Conservation (phyloP, 2,888 invertebrate genomes). For the Punctoribates punctum region DNA sequence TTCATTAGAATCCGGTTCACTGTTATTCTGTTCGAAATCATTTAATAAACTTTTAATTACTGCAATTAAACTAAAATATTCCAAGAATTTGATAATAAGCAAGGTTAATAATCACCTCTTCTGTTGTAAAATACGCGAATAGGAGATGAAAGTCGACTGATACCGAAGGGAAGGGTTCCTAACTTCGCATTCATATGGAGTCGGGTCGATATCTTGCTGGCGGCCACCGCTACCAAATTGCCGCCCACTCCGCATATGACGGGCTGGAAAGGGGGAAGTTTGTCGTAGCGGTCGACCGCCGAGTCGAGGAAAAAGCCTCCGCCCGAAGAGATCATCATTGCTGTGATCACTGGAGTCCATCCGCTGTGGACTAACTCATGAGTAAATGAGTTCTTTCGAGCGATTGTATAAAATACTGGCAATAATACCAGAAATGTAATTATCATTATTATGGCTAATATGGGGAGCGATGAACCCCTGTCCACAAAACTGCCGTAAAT, state of each 20-base stretch:
- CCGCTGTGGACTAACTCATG: conserved; percentile 69
- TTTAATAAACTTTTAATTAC: background rate
- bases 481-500: conserved; percentile 2
- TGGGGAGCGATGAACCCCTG: too few species aligned
- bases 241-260: conserved; percentile 87
- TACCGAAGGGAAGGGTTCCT: conserved; percentile 39
- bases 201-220: conserved; percentile 77
- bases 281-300: conserved; percentile 74
- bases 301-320: conserved; percentile 83
- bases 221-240: conserved; percentile 86
- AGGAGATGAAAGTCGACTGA: background rate
- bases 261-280: conserved; percentile 85
- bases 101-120: background rate
- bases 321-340: conserved; percentile 85
- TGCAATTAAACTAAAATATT: background rate
- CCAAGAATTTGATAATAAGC: background rate
- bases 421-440: conserved; percentile 67
- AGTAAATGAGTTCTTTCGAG: conserved; percentile 74
- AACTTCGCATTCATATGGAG: conserved; percentile 59
- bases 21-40: background rate
- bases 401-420: conserved; percentile 76
- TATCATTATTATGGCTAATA: conserved; percentile 61
- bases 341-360: conserved; percentile 85
- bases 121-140: background rate
- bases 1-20: too few species aligned